Evolutionary conservation across 2,797 vertebrate species (phyloP).

Genomic region (Thamnophis elegans): DNA sequence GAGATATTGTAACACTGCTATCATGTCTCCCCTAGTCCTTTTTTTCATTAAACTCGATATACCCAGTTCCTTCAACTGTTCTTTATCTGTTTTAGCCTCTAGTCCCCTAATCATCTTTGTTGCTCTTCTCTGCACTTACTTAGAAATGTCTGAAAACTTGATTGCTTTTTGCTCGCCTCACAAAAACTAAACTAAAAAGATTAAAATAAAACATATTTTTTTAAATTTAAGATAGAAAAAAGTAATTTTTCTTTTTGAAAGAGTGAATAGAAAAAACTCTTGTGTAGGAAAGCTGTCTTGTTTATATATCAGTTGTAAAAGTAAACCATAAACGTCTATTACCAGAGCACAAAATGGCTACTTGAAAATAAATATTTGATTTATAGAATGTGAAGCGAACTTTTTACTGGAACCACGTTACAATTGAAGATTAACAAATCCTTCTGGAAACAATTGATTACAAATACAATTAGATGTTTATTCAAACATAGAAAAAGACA

Average conservation of each 20-base stretch:
- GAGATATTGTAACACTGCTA: too few species aligned
- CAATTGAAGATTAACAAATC: not conserved
- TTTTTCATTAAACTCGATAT: too few species aligned
- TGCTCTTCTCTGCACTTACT: too few species aligned
- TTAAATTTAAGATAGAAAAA: not conserved
- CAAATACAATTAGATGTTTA: not conserved
- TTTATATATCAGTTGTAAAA: not conserved
- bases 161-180: not conserved
- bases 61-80: too few species aligned
- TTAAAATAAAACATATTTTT: not conserved
- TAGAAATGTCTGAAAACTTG: not conserved
- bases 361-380: not conserved
- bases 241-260: not conserved
- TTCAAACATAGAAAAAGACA: not conserved
- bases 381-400: not conserved
- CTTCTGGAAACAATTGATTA: not conserved
- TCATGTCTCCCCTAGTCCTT: too few species aligned
- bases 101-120: too few species aligned
- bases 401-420: not conserved
- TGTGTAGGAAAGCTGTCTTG: not conserved
- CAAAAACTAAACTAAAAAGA: not conserved
- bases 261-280: not conserved
- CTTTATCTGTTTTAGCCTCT: too few species aligned
- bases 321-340: not conserved
- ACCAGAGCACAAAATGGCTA: not conserved